These are phyloP conservation scores for Teleiodes luculella DNA, from an alignment of 2,888 invertebrate genomes.

Conservation along the genomic window DNA sequence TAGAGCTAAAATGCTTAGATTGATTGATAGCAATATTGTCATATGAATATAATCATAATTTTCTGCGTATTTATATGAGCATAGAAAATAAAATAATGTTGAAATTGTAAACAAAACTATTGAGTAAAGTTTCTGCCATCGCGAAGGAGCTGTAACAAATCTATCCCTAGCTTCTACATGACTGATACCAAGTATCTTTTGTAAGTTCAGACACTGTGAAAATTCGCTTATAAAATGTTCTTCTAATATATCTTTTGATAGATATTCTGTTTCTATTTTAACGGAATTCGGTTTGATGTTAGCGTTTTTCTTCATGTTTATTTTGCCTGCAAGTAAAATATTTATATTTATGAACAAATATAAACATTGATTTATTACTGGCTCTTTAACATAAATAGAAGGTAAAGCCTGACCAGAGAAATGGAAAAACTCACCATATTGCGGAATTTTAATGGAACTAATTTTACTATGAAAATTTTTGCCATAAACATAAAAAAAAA, in stretches of 20 bases:
- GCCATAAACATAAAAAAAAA: too few relatives aligned
- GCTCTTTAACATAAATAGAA: too few relatives aligned
- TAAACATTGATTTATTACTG: too few relatives aligned
- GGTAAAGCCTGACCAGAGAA: too few relatives aligned
- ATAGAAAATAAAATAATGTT: neutral
- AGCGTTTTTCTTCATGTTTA: neutral
- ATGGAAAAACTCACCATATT: too few relatives aligned
- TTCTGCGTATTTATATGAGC: neutral
- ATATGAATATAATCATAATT: neutral
- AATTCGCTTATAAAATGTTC: slow-evolving; percentile 41
- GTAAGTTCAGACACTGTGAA: slow-evolving; percentile 27
- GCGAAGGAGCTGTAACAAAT: slow-evolving; percentile 43
- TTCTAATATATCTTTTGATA: slow-evolving; percentile 49
- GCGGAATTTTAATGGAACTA: too few relatives aligned
- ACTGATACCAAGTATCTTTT: slow-evolving; percentile 43
- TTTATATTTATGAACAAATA: too few relatives aligned
- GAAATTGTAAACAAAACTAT: neutral
- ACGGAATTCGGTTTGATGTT: neutral
- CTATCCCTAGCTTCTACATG: slow-evolving; percentile 43
- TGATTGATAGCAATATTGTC: neutral
- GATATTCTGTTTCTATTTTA: slow-evolving; percentile 32
- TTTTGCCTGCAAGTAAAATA: too few relatives aligned
- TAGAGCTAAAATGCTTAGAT: neutral
- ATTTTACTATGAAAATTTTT: too few relatives aligned
- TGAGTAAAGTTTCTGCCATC: slow-evolving; percentile 44